A percentile compares a stretch with the other conserved stretches of the same genome.
Evolutionary conservation across 2,113 vertebrate species (phyloP).

Genomic region (Semicossyphus pulcher): DNA sequence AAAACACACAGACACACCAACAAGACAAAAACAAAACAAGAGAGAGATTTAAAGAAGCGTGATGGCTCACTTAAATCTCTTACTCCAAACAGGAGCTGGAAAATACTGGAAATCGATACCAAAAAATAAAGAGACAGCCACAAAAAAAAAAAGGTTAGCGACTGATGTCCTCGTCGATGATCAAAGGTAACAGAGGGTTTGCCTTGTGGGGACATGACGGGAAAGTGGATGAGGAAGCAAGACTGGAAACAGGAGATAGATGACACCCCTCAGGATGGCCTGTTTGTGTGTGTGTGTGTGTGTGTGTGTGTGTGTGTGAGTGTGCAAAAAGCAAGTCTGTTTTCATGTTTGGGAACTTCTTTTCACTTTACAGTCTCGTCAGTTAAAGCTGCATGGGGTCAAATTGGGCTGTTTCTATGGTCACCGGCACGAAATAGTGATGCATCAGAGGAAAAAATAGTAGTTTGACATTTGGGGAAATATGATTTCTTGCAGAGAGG

Average conservation of each 20-base stretch:
- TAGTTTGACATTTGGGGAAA: too few species aligned
- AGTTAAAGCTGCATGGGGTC: neutral
- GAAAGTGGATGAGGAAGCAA: conserved; percentile 45
- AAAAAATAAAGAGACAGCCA: neutral
- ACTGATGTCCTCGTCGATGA: conserved; percentile 15
- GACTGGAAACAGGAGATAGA: conserved; percentile 36
- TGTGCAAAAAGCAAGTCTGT: neutral
- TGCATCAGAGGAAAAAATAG: too few species aligned
- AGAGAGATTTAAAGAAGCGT: neutral
- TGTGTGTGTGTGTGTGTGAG: neutral
- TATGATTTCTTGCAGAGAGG: too few species aligned
- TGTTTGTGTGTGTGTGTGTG: conserved; percentile 27
- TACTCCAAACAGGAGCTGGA: neutral
- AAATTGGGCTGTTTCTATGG: neutral
- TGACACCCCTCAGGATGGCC: conserved; percentile 16
- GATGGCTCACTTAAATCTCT: neutral
- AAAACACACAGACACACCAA: conserved; percentile 1
- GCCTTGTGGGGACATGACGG: conserved; percentile 22
- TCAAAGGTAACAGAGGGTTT: conserved; percentile 20
- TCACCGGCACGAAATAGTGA: fast-evolving
- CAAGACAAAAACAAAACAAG: neutral
- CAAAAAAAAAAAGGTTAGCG: neutral
- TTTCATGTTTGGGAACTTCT: conserved; percentile 6
- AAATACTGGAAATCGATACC: neutral
- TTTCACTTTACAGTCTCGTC: neutral